Conservation (phyloP, 1,140 invertebrate genomes). For the Hycleus cichorii region DNA sequence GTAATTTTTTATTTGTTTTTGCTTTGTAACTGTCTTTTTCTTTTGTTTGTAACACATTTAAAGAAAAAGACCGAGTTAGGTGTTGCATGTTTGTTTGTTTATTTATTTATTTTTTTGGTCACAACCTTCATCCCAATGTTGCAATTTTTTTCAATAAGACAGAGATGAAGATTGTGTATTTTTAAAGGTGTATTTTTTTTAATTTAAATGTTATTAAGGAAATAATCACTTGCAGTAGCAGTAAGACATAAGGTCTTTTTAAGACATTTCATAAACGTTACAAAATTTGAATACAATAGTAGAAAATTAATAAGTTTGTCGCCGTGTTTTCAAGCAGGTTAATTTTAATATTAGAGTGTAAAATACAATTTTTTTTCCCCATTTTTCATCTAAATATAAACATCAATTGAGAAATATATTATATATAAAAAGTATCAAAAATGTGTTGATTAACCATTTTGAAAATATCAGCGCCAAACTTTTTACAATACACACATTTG, state of each 20-base stretch:
- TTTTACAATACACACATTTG: slow-evolving; percentile 6
- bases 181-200: slow-evolving; percentile 28
- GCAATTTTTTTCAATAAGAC: not conserved
- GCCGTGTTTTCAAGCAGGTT: slow-evolving; percentile 25
- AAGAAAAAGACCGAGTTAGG: slow-evolving; percentile 25
- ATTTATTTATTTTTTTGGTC: slow-evolving; percentile 35
- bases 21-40: slow-evolving; percentile 24
- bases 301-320: slow-evolving; percentile 17
- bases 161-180: slow-evolving; percentile 28
- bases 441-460: slow-evolving; percentile 21
- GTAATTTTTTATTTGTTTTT: slow-evolving; percentile 24
- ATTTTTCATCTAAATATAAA: slow-evolving; percentile 22
- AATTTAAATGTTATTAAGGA: slow-evolving; percentile 36
- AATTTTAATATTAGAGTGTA: slow-evolving; percentile 14
- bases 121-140: slow-evolving; percentile 26
- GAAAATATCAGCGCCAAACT: slow-evolving; percentile 10
- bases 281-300: slow-evolving; percentile 9
- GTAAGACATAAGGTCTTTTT: slow-evolving; percentile 39
- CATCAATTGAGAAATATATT: slow-evolving; percentile 27
- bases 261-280: slow-evolving; percentile 39
- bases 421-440: slow-evolving; percentile 39
- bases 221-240: slow-evolving; percentile 38
- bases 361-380: slow-evolving; percentile 28
- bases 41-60: not conserved
- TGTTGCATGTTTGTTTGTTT: slow-evolving; percentile 32